phyloP scores from a whole-genome alignment of 1,140 invertebrate species.

The Drosophila insularis region DNA sequence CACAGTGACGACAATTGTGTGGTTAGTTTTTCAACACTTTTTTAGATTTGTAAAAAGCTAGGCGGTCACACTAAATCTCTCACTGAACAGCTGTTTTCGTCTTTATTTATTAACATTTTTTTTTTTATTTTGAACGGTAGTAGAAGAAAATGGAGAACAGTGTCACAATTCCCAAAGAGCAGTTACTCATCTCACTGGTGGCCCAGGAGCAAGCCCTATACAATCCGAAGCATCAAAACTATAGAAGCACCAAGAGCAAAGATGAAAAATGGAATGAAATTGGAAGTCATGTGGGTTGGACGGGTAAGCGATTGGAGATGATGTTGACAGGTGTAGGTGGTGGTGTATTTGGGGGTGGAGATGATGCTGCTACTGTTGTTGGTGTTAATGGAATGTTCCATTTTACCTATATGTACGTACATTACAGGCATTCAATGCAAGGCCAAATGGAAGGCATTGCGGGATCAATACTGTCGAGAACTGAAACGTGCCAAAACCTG shows the following conservation, averaged over 20 bases:
- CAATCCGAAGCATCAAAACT: conserved; percentile 74
- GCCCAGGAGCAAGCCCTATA: conserved; percentile 73
- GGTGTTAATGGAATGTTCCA: no score
- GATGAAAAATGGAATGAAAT: conserved; percentile 76
- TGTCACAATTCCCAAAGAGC: conserved; percentile 66
- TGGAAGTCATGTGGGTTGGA: conserved; percentile 66
- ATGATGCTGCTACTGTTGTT: neutral
- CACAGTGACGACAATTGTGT: no score
- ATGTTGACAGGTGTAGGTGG: neutral
- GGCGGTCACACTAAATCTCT: neutral
- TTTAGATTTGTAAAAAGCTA: neutral
- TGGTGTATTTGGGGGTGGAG: neutral
- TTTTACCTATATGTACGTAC: no score
- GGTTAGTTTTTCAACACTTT: neutral
- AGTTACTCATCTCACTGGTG: conserved; percentile 72
- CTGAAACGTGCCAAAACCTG: conserved; percentile 72
- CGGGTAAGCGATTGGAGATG: conserved; percentile 47
- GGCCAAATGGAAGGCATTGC: conserved; percentile 77
- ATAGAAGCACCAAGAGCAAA: conserved; percentile 71
- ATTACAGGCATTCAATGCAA: conserved; percentile 68
- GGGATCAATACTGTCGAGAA: conserved; percentile 78
- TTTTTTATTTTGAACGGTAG: neutral
- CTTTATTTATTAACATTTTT: neutral
- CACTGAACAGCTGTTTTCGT: neutral
- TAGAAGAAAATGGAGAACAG: conserved; percentile 39